A percentile compares a stretch with the other conserved stretches of the same genome.
Evolutionary conservation across 2,888 invertebrate species (phyloP).

Genomic region (Eupithecia centaureata): DNA sequence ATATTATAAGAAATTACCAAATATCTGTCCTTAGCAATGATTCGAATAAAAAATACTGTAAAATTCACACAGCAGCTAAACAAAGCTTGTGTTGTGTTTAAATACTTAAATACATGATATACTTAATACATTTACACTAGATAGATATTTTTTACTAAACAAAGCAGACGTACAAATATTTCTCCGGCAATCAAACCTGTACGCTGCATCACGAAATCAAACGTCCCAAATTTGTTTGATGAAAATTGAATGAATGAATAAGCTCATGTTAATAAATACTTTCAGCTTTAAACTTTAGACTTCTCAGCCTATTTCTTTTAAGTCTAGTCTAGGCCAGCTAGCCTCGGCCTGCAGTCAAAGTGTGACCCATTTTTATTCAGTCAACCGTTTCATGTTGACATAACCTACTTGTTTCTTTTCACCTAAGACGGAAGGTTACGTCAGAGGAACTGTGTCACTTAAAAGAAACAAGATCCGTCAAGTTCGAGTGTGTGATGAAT

Average conservation of each 20-base stretch:
- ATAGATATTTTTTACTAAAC: no score
- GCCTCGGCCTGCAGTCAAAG: constrained; percentile 35
- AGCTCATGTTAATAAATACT: no score
- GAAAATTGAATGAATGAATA: no score
- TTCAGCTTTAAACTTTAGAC: constrained; percentile 5
- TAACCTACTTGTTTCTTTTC: constrained; percentile 55
- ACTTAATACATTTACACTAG: no score
- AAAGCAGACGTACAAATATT: no score
- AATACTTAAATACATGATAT: no score
- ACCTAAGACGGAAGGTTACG: background rate
- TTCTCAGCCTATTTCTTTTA: constrained; percentile 15
- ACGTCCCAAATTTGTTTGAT: background rate
- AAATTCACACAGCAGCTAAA: no score
- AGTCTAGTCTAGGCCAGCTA: constrained; percentile 16
- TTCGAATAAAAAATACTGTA: no score
- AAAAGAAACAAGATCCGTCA: background rate
- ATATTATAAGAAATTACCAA: background rate
- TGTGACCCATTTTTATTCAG: constrained; percentile 59
- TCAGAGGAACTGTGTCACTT: background rate
- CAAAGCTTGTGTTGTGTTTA: no score
- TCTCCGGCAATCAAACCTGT: no score
- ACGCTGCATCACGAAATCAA: no score
- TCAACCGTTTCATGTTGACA: constrained; percentile 50
- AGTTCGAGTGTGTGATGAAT: no score
- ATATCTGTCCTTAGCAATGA: background rate